phyloP scores from a whole-genome alignment of 2,797 vertebrate species.

The Limnodromus scolopaceus region DNA sequence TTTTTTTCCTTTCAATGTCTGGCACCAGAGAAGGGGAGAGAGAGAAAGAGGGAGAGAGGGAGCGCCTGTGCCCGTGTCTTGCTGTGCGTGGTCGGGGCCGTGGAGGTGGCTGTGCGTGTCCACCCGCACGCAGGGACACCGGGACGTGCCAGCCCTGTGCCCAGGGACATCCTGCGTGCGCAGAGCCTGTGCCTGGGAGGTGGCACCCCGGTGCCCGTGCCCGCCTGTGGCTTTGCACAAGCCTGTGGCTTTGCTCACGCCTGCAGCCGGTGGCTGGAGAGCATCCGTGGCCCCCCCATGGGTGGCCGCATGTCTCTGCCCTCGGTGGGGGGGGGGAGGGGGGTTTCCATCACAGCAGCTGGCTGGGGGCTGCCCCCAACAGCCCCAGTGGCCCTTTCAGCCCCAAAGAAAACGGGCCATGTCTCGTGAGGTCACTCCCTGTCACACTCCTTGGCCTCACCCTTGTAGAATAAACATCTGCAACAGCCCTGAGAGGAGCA shows the following conservation, averaged over 20 bases:
- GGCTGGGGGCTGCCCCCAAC: fast-evolving
- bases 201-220: fast-evolving
- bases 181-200: background rate
- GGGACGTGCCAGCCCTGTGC: background rate
- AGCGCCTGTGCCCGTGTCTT: fast-evolving
- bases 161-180: fast-evolving
- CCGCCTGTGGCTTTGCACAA: background rate
- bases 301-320: background rate
- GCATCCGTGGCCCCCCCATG: background rate
- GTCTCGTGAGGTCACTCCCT: background rate
- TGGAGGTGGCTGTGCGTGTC: background rate
- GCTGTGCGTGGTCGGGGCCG: fast-evolving
- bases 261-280: background rate
- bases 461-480: background rate
- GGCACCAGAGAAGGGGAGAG: background rate
- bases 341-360: background rate
- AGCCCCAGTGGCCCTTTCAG: background rate
- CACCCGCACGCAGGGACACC: fast-evolving
- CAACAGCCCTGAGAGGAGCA: background rate
- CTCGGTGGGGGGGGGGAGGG: too few species aligned
- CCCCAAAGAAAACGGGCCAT: background rate
- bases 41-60: fast-evolving
- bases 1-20: conserved; percentile 24
- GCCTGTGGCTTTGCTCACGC: background rate
- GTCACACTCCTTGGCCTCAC: background rate